Evolutionary conservation across 2,888 invertebrate genomes (phyloP).

Genomic region (Cantharis rufa): DNA sequence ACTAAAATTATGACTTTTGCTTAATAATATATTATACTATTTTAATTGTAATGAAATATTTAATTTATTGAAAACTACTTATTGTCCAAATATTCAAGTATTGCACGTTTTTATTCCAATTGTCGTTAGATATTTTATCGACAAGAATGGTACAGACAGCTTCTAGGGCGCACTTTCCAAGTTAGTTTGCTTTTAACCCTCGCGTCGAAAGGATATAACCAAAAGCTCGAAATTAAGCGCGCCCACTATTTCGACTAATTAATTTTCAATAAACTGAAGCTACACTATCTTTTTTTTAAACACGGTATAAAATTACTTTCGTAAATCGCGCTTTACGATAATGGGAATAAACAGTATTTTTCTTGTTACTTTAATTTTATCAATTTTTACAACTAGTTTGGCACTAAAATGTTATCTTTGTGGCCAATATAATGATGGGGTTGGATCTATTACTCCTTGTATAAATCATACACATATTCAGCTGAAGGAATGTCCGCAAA

Average conservation of each 20-base stretch:
- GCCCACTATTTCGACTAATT: conserved; percentile 1
- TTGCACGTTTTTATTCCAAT: conserved; percentile 19
- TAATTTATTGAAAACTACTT: background rate
- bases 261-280: background rate
- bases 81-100: background rate
- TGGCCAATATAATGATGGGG: conserved; percentile 83
- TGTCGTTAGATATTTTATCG: conserved; percentile 27
- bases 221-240: background rate
- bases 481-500: conserved; percentile 69
- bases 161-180: conserved; percentile 35
- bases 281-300: background rate
- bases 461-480: conserved; percentile 75
- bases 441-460: conserved; percentile 84
- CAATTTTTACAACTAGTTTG: conserved; percentile 48
- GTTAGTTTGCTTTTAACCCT: conserved; percentile 44
- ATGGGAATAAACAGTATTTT: conserved; percentile 31
- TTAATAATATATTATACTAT: too few species aligned
- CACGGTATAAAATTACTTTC: background rate
- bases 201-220: conserved; percentile 37
- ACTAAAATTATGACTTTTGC: too few species aligned
- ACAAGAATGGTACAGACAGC: conserved; percentile 21
- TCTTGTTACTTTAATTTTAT: conserved; percentile 26
- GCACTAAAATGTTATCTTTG: conserved; percentile 75
- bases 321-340: background rate
- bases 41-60: too few species aligned